Evolutionary conservation across 2,888 invertebrate genomes (phyloP), one percentile per base, ranked within the genome.

Genomic region (Drosophila ezoana): DNA sequence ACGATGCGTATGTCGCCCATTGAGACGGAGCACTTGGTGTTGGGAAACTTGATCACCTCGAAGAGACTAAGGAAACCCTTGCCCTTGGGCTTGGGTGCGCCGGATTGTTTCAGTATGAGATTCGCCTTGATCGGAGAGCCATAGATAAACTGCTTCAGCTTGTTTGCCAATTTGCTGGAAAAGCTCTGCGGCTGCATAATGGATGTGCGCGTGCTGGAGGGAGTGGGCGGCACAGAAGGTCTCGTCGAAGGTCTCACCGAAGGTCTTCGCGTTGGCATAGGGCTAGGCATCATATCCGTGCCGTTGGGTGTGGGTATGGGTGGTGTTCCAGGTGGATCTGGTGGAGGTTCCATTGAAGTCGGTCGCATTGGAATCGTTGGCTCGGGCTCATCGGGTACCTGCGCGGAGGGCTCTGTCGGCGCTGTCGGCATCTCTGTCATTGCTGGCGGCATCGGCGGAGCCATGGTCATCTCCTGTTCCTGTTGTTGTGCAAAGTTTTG

Each of bases 21-120:
- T 23, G 85, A 79, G 20, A 91, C 90, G 16, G 76, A 86, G 87
- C 96, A 96, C 20, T 93, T 91, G 1, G 93, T 93, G 85, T 96
- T 95, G 51, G 95, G 93, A 89, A 96, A 96, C 86, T 95, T 93
- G 6, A 96, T 94, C 9, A 96, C 94, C 69, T 95, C 94, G 79
- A 96, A 95, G 9, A 96, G 93, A 89, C 95, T 95, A 45, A 96
- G 92, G 84, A 96, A 94, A 40, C 93, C 91, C 73, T 91, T 91
- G 41, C 89, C 86, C 62, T 89, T 89, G 9, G 81, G 71, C 51
- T 83, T 86, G n/a, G 84, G 77, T 9, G 72, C 80, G 38, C 51
- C 65, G 11, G 76, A 66, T 14, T 79, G 79, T 67, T 81, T 88
- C 28, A 89, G 79, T 72, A 91, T 81, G 4, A 90, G 57, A 77